phyloP scores from a whole-genome alignment of 2,113 vertebrate species.

The Sceloporus undulatus region DNA sequence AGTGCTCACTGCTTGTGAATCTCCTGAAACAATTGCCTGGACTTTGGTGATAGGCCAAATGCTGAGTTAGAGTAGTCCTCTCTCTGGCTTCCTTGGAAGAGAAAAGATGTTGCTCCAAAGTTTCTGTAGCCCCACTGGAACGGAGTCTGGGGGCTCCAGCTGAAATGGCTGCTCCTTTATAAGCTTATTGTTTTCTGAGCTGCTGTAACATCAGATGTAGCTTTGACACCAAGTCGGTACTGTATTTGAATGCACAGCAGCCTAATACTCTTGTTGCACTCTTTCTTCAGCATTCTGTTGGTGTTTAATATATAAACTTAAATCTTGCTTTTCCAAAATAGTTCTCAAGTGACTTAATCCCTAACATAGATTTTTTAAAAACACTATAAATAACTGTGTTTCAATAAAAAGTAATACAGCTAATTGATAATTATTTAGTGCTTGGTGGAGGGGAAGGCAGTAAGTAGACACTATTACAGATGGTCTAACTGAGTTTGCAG shows the following conservation, averaged over 20 bases:
- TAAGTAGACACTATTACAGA: too few species aligned
- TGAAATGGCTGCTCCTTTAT: not conserved
- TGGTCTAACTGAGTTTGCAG: too few species aligned
- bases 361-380: not conserved
- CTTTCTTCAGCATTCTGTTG: not conserved
- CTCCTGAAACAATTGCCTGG: not conserved
- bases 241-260: not conserved
- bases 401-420: not conserved
- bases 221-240: not conserved
- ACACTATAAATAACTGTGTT: not conserved
- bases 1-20: not conserved
- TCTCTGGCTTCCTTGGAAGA: not conserved
- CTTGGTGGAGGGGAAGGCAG: too few species aligned
- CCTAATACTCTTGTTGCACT: not conserved
- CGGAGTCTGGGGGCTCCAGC: not conserved
- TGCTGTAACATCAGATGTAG: not conserved
- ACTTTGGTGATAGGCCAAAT: too few species aligned
- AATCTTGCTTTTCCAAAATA: not conserved
- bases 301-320: not conserved
- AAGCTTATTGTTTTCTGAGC: not conserved
- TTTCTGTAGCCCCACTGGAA: not conserved
- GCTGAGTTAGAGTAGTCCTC: not conserved
- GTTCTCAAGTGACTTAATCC: not conserved
- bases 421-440: not conserved
- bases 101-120: not conserved